Evolutionary conservation across 2,888 invertebrate species (phyloP), one percentile per base, ranked within the genome.

Genomic region (Hyposoter dolosus): DNA sequence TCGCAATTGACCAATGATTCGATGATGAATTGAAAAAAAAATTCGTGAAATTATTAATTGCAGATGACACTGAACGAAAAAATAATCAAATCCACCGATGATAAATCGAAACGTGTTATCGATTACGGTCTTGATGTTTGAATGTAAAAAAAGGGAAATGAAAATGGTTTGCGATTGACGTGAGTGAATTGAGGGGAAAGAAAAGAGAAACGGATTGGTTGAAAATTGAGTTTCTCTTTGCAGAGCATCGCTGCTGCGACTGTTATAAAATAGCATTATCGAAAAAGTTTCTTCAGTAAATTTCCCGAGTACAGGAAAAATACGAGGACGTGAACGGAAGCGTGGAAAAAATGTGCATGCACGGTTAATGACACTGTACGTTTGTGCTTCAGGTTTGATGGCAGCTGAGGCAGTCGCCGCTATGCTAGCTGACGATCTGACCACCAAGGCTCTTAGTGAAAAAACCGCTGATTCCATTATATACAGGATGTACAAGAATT

Each of bases 391-490:
- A 93, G 94, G 94, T 89, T 89, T 93, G 82, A 92, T 91, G 92
- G 94, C 93, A 45, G 93, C 93, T 40, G 93, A 94, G 89, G 93
- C 94, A 69, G 93, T 94, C 15, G 94, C 93, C 15, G 94, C 94
- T 40, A 94, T 94, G 93, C 89, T 94, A 40, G 93, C 92, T 77
- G 93, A 94, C 80, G 93, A 94, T 83, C 88, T 94, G 85, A 91
- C 93, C 5, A 92, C 91, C 19, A 94, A 94, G 78, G 92, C 91
- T 15, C 90, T 94, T 28, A 93, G 88, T 88, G 93, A 93, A 69
- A 91, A 91, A 88, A 89, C 90, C 17, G 90, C 92, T 63, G 93
- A 94, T 75, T 91, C 92, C 23, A 91, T 92, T 81, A 90, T 94
- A 32, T 94, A 93, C 88, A 92, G 90, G 85, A 93, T 94, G 93